phyloP scores from a whole-genome alignment of 1,140 invertebrate genomes.

The Mya arenaria region DNA sequence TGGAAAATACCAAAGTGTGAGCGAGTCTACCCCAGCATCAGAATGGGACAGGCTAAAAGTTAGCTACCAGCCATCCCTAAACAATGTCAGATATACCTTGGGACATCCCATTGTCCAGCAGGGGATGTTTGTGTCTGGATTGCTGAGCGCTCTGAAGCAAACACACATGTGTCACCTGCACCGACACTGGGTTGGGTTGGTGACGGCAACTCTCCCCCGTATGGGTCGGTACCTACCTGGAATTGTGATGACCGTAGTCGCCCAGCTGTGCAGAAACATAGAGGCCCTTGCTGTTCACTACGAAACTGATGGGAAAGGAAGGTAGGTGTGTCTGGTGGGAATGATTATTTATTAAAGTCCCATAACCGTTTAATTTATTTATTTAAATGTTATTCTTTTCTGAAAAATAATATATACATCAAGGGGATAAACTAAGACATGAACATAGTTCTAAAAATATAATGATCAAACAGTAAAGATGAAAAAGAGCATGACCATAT shows the following conservation, averaged over 20 bases:
- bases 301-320: slow-evolving; percentile 56
- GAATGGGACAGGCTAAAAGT: slow-evolving; percentile 70
- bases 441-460: too few relatives aligned
- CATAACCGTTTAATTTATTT: too few relatives aligned
- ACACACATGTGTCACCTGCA: slow-evolving; percentile 83
- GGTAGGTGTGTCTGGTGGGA: slow-evolving; percentile 49
- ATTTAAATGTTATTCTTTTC: too few relatives aligned
- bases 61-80: slow-evolving; percentile 66
- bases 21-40: slow-evolving; percentile 11
- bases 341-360: too few relatives aligned
- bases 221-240: slow-evolving; percentile 88
- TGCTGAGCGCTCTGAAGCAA: slow-evolving; percentile 88
- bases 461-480: too few relatives aligned
- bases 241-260: slow-evolving; percentile 89
- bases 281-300: slow-evolving; percentile 83
- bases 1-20: slow-evolving; percentile 68
- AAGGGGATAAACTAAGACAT: too few relatives aligned
- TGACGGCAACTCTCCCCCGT: slow-evolving; percentile 89
- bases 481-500: too few relatives aligned
- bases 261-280: slow-evolving; percentile 92
- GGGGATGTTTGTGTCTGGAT: slow-evolving; percentile 92
- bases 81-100: slow-evolving; percentile 64
- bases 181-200: slow-evolving; percentile 90
- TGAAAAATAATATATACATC: too few relatives aligned
- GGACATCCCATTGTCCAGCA: slow-evolving; percentile 83